A percentile compares a stretch with the other conserved stretches of the same genome.
These are phyloP conservation scores for roundworm (Caenorhabditis elegans) DNA, from an alignment of 1,140 invertebrate genomes.

Conservation along the genomic window WBcel235 BX284603.4:4331001-4331500, in stretches of 20 bases:
- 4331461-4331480: neutral
- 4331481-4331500: too few species aligned
- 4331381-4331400: neutral
- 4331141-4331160: too few species aligned
- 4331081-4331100: slow-evolving; percentile 23
- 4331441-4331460: too few species aligned
- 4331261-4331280: slow-evolving; percentile 21
- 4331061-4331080: neutral
- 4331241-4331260: neutral
- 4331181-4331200: neutral
- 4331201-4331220: slow-evolving; percentile 29
- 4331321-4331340: neutral
- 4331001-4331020: neutral
- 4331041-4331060: neutral
- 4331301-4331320: neutral
- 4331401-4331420: neutral
- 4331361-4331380: neutral
- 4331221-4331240: neutral
- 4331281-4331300: neutral
- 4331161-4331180: neutral
- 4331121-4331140: neutral
- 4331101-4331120: neutral
- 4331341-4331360: neutral
- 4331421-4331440: too few species aligned
- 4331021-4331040: neutral